Base-by-base conservation (phyloP, 2,888 invertebrate species). In the Mystacides longicornis region DNA sequence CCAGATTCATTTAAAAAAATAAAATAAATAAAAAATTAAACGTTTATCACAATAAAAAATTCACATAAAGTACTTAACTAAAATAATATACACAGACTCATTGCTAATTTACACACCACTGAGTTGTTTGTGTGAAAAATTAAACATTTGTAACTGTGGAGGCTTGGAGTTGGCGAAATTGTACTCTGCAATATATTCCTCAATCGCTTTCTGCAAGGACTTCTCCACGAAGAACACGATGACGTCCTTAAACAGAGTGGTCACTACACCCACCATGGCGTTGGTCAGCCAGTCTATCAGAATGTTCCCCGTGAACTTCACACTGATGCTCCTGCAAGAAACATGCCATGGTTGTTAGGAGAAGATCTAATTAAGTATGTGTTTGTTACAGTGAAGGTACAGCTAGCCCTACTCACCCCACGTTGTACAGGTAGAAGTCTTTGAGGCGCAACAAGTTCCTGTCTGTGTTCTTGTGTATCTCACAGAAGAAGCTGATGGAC, bases 251-350 rank as follows among this genome's bases (percentile, higher is more conserved):
- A 80, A 74, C 57, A 79, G 67, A 14, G 66, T 64, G 1, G 73
- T 66, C 62, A 78, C 74, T 20, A 73, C 69, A 37, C 63, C 62
- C 54, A 75, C 67, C 18, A 80, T 69, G 0, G 78, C 71, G 65
- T 77, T 79, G 5, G 76, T 56, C 53, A 80, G 65, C 77, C 78
- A 79, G 64, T 79, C 79, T 20, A 62, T 62, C 42, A 80, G 66
- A 54, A 72, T 64, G 66, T 79, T 76, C 49, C 79, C 79, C 21
- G 71, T 73, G 21, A 80, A 66, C 23, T 74, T 71, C 7, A 78
- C 71, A n/a, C 71, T 69, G 4, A 79, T 72, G 42, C 72, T 71
- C 3, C 80, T 79, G 68, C 3, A 67, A 70, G 21, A 20, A 22
- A 20, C 7, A 37, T 9, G 31, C 7, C 4, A n/a, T 7, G 37